A percentile compares a stretch with the other conserved stretches of the same genome.
phyloP scores from a whole-genome alignment of 2,888 invertebrate species.

The Adelphocoris suturalis region DNA sequence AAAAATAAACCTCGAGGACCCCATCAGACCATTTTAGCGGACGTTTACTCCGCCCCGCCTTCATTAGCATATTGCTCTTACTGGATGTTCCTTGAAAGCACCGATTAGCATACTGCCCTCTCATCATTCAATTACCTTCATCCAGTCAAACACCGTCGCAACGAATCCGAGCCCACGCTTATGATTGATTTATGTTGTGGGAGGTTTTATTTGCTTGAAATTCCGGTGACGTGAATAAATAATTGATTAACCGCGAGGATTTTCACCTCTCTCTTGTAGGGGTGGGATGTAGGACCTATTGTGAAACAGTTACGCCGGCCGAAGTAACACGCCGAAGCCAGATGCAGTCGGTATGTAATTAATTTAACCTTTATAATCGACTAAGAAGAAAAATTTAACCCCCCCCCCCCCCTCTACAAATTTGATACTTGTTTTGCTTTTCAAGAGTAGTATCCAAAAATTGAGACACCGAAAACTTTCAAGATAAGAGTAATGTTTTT shows the following conservation, averaged over 20 bases:
- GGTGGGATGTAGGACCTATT: no score
- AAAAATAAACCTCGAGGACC: not conserved
- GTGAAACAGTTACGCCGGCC: no score
- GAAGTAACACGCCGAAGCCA: no score
- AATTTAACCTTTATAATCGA: no score
- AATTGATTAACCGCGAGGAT: not conserved
- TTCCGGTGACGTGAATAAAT: not conserved
- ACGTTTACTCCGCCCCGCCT: conserved; percentile 28
- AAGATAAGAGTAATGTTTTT: no score
- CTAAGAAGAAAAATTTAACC: no score
- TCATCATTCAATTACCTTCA: conserved; percentile 64
- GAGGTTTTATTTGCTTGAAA: not conserved
- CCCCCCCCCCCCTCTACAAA: no score
- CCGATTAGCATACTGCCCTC: conserved; percentile 61
- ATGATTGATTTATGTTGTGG: conserved; percentile 25
- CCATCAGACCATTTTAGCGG: conserved; percentile 6
- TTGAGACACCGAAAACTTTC: no score
- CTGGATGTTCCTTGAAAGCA: conserved; percentile 38
- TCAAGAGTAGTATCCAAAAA: no score
- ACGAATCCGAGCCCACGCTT: not conserved
- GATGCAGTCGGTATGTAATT: no score
- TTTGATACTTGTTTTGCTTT: no score
- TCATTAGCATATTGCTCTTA: conserved; percentile 56
- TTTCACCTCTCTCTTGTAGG: no score
- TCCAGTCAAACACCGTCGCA: conserved; percentile 34